A percentile compares a stretch with the other conserved stretches of the same genome.
These are phyloP conservation scores for Myrmophylax atrothorax DNA, from an alignment of 2,113 vertebrate species.

Conservation along the genomic window DNA sequence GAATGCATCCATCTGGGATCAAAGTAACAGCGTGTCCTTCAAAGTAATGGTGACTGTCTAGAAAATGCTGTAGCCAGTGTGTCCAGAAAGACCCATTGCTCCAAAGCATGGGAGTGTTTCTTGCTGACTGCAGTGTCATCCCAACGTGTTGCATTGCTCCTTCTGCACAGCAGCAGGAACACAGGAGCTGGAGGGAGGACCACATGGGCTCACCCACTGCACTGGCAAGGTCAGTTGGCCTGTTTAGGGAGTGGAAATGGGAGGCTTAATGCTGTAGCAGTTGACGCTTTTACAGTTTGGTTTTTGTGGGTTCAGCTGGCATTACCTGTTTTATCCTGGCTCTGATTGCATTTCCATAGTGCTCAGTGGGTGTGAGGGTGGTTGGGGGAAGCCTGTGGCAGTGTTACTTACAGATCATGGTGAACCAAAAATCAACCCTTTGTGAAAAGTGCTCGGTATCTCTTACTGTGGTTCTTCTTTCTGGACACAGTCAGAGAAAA, in stretches of 20 bases:
- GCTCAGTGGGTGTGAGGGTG: no score
- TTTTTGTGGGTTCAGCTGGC: neutral
- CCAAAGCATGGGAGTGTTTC: neutral
- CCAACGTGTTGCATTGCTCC: accelerated
- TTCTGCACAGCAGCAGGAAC: neutral
- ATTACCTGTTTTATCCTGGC: accelerated
- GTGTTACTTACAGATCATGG: accelerated
- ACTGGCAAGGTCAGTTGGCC: neutral
- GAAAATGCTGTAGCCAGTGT: accelerated
- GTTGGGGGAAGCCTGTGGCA: no score
- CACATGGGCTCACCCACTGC: accelerated
- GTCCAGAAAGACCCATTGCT: neutral
- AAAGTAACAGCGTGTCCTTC: neutral
- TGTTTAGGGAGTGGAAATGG: neutral
- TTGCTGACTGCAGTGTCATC: neutral
- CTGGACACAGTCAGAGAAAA: neutral
- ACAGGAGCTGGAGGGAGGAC: accelerated
- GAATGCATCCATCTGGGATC: neutral
- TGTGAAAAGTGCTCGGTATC: neutral
- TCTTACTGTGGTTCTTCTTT: neutral
- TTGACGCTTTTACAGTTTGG: neutral
- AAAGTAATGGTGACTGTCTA: neutral
- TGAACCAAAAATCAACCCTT: neutral
- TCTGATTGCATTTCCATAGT: accelerated
- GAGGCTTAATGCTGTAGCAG: neutral